A percentile compares a stretch with the other conserved stretches of the same genome.
Conservation (phyloP, 2,113 vertebrate species). For the Vireo altiloquus region DNA sequence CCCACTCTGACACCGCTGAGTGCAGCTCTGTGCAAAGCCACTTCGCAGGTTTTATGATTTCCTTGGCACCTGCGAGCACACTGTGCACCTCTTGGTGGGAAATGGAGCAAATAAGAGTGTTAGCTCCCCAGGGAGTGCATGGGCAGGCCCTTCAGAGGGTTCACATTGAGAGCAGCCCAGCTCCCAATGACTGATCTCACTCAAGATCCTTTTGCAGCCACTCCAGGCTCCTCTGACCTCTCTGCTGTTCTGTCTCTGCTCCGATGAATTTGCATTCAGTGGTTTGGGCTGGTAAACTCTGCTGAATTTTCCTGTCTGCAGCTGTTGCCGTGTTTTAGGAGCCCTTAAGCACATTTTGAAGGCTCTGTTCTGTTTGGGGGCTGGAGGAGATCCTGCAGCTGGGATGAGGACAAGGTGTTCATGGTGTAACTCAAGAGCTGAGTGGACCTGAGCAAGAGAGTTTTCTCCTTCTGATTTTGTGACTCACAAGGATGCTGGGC, state of each 20-base stretch:
- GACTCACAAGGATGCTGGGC: rapidly evolving
- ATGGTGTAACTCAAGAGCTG: background rate
- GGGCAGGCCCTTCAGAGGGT: background rate
- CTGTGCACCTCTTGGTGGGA: background rate
- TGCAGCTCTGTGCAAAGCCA: background rate
- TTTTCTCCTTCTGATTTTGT: background rate
- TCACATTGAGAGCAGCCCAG: rapidly evolving
- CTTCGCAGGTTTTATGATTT: background rate
- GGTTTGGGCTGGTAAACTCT: background rate
- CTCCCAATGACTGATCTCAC: background rate
- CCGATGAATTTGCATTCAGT: background rate
- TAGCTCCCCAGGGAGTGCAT: background rate
- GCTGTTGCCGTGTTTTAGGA: background rate
- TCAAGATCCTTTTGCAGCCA: background rate
- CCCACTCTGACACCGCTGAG: rapidly evolving
- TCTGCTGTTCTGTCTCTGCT: background rate
- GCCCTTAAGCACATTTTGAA: rapidly evolving
- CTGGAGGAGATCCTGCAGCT: background rate
- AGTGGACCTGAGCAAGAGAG: background rate
- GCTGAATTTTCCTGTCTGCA: background rate
- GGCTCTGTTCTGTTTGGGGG: background rate
- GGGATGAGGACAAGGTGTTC: background rate
- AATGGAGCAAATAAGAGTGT: background rate
- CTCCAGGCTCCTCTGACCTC: background rate
- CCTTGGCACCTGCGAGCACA: background rate